Evolutionary conservation across 2,888 invertebrate genomes (phyloP).

Genomic region (Brachyptera risi): DNA sequence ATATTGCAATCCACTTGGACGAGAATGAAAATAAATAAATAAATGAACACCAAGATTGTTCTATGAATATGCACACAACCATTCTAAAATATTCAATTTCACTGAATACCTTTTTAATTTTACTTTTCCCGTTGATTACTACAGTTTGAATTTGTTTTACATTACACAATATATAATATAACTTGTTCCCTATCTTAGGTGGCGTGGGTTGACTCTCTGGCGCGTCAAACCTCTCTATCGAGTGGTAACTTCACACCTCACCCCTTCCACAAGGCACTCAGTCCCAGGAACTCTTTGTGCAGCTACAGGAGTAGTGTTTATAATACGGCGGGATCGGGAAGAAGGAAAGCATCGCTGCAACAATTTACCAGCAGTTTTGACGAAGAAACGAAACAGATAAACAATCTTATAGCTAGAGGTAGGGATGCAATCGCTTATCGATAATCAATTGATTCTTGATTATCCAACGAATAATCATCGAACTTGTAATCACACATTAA

Average conservation of each 20-base stretch:
- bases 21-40: too few relatives aligned
- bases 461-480: too few relatives aligned
- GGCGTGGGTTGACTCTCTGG: slow-evolving; percentile 49
- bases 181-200: slow-evolving; percentile 41
- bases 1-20: too few relatives aligned
- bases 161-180: not conserved
- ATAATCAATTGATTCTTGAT: too few relatives aligned
- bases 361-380: slow-evolving; percentile 11
- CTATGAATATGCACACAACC: too few relatives aligned
- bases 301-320: slow-evolving; percentile 19
- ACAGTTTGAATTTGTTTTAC: too few relatives aligned
- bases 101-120: too few relatives aligned
- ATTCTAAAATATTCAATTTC: too few relatives aligned
- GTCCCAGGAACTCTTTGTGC: slow-evolving; percentile 23
- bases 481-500: too few relatives aligned
- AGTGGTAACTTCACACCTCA: not conserved
- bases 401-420: slow-evolving; percentile 43
- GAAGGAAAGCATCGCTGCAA: slow-evolving; percentile 10
- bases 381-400: slow-evolving; percentile 43
- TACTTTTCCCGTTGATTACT: too few relatives aligned
- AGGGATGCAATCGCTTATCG: too few relatives aligned
- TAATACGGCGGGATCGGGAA: slow-evolving; percentile 6
- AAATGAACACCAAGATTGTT: too few relatives aligned
- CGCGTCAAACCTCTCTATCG: slow-evolving; percentile 50
- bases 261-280: slow-evolving; percentile 13